Conservation (phyloP, 1,140 invertebrate genomes). For the Harpegnathos saltator region DNA sequence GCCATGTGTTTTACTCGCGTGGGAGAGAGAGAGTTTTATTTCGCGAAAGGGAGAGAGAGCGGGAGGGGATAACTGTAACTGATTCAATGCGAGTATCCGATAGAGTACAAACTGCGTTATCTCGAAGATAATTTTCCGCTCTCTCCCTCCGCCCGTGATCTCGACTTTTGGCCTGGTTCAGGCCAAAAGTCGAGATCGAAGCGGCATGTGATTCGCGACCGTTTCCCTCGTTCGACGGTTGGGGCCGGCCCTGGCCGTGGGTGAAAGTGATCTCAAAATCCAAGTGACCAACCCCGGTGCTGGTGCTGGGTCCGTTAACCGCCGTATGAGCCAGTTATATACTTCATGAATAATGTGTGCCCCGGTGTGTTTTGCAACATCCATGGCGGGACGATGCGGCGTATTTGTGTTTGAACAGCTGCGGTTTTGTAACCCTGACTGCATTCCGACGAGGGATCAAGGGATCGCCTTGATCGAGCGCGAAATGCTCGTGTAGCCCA, state of each 20-base stretch:
- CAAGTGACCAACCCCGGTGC: conserved; percentile 58
- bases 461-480: conserved; percentile 25
- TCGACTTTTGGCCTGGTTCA: no score
- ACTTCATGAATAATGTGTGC: conserved; percentile 69
- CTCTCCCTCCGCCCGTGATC: no score
- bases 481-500: background rate
- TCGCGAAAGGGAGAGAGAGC: no score
- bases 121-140: no score
- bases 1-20: no score
- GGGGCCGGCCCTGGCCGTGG: conserved; percentile 56
- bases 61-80: no score
- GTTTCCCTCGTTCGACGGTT: background rate
- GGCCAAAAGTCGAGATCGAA: no score
- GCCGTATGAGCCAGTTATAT: conserved; percentile 22
- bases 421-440: conserved; percentile 74
- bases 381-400: background rate
- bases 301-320: background rate
- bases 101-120: no score
- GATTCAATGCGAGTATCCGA: no score
- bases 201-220: background rate
- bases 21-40: no score
- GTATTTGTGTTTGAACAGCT: conserved; percentile 56
- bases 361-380: conserved; percentile 71
- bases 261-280: conserved; percentile 82
- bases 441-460: conserved; percentile 60